Base-by-base conservation (phyloP, 2,113 vertebrate genomes). In the Stercorarius parasiticus region DNA sequence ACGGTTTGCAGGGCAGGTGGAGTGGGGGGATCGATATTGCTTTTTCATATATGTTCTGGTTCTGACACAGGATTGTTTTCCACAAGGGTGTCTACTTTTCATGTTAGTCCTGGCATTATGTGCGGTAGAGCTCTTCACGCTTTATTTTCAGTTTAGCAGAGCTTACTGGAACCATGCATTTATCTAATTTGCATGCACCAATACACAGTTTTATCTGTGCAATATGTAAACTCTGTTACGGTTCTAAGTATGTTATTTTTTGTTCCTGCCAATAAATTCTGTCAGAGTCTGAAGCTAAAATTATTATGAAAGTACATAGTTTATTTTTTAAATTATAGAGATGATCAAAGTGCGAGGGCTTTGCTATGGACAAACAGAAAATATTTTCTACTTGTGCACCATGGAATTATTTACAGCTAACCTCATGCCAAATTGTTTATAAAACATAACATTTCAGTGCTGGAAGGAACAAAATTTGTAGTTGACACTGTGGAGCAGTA, bases 121-220 rank as follows among this genome's bases (percentile, higher is more conserved):
- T 36, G 34, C 2, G 1, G 34, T 26, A 3, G 5, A 88, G 66
- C 62, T 85, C 38, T 87, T 92, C 62, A 62, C 25, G 8, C 52
- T 77, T 82, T n/a, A 49, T 82, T 91, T 91, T 49, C 90, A 88
- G 22, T 64, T 59, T 50, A 94, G 66, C 70, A 55, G 79, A 82
- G 38, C 49, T 82, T 38, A 22, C 43, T 86, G 36, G 64, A 82
- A 55, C 53, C 38, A 9, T 90, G 61, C 29, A n/a, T 73, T 90
- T 82, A 50, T 74, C 56, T 82, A 49, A 67, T 55, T 61, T 82
- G 10, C 36, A 80, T 78, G 74, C 43, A 90, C 9, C 45, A 42
- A 49, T 38, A 30, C 55, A 66, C 21, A 17, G 42, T 66, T 83
- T 62, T 77, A 38, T 61, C 62, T 85, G 40, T 85, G 84, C 59